Percentiles rank a stretch among this genome's conserved stretches.
Conservation (phyloP, 2,797 vertebrate species). For the Typhlichthys subterraneus region DNA sequence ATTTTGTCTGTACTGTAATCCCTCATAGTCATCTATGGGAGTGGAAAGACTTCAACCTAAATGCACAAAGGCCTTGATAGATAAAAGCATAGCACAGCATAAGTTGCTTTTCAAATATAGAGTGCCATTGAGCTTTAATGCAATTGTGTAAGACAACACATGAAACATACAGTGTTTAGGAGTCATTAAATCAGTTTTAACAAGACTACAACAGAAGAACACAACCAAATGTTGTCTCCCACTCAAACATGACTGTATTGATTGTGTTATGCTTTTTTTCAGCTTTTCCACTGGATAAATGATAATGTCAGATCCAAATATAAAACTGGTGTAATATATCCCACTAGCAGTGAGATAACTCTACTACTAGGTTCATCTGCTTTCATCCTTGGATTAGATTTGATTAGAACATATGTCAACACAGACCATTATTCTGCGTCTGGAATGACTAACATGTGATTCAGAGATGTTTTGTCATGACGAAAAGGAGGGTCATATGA, state of each 20-base stretch:
- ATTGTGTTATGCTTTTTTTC: not conserved
- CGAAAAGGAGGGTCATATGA: slow-evolving; percentile 41
- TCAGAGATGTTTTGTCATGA: slow-evolving; percentile 10
- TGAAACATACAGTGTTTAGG: too few species aligned
- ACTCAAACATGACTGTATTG: too few species aligned
- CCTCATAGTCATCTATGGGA: slow-evolving; percentile 48
- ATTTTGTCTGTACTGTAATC: slow-evolving; percentile 72
- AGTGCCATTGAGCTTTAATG: too few species aligned
- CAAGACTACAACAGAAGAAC: slow-evolving; percentile 5
- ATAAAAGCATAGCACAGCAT: slow-evolving; percentile 60
- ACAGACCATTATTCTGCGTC: slow-evolving; percentile 13
- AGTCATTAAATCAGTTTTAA: not conserved
- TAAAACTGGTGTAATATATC: slow-evolving; percentile 23
- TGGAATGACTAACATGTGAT: slow-evolving; percentile 39
- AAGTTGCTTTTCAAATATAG: not conserved
- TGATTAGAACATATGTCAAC: slow-evolving; percentile 24
- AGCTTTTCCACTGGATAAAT: slow-evolving; percentile 40
- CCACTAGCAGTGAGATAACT: slow-evolving; percentile 35
- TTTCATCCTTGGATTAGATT: not conserved
- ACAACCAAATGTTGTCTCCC: not conserved
- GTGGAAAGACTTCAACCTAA: slow-evolving; percentile 60
- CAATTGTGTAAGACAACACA: not conserved
- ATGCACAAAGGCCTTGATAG: slow-evolving; percentile 59
- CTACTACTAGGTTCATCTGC: slow-evolving; percentile 8
- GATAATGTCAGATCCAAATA: slow-evolving; percentile 38